These are phyloP conservation scores for Megaceryle alcyon DNA, from an alignment of 2,797 vertebrate genomes.

Conservation along the genomic window DNA sequence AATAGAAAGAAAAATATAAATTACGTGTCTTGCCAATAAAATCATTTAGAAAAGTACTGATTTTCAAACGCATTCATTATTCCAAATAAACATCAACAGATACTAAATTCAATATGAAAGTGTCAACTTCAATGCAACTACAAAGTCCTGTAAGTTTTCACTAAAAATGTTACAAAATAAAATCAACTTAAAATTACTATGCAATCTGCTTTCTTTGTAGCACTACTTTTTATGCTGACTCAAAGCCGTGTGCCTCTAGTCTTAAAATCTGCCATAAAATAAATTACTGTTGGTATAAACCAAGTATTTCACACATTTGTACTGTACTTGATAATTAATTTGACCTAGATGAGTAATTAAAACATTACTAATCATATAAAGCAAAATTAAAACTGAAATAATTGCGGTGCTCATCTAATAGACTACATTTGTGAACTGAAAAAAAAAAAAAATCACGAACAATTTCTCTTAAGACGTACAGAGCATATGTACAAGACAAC, in stretches of 20 bases:
- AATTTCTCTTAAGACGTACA: not conserved
- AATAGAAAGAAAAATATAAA: constrained; percentile 49
- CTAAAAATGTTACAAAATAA: constrained; percentile 69
- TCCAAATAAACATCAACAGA: constrained; percentile 40
- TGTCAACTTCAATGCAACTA: constrained; percentile 54
- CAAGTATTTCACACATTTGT: constrained; percentile 55
- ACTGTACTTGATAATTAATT: constrained; percentile 41
- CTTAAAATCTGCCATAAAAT: constrained; percentile 67
- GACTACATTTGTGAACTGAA: constrained; percentile 28
- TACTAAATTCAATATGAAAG: constrained; percentile 55
- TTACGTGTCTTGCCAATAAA: constrained; percentile 39
- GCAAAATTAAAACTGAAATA: constrained; percentile 46
- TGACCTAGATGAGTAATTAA: constrained; percentile 73
- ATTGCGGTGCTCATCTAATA: constrained; percentile 35
- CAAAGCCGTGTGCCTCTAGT: constrained; percentile 53
- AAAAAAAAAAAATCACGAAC: not conserved
- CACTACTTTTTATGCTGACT: constrained; percentile 52
- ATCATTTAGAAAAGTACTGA: constrained; percentile 39
- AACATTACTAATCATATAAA: constrained; percentile 69
- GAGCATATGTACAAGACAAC: constrained; percentile 46
- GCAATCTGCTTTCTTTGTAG: constrained; percentile 61
- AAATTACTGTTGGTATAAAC: constrained; percentile 71
- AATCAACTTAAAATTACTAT: constrained; percentile 51
- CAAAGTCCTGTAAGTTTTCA: constrained; percentile 48
- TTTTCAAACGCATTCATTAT: constrained; percentile 52